These are phyloP conservation scores for Engraulis encrasicolus DNA, from an alignment of 2,113 vertebrate species.

Conservation along the genomic window DNA sequence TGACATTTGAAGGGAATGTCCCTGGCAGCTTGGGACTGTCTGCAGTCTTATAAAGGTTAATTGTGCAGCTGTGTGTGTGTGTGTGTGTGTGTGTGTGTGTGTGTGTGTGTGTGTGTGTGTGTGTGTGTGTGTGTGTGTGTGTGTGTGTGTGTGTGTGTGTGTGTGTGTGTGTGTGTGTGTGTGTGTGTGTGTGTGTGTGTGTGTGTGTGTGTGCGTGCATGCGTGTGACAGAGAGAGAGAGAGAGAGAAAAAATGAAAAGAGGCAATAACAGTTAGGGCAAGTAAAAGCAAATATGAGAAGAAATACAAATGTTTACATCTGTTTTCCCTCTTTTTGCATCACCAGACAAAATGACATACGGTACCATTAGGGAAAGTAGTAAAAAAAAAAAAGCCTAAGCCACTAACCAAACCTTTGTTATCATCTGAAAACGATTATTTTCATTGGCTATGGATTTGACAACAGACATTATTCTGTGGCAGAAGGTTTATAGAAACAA, in stretches of 20 bases:
- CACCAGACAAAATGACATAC: no score
- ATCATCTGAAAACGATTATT: no score
- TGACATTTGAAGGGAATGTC: slow-evolving; percentile 49
- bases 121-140: slow-evolving; percentile 18
- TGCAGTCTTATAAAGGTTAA: slow-evolving; percentile 56
- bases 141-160: slow-evolving; percentile 11
- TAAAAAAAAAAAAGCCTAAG: no score
- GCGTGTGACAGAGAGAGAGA: neutral
- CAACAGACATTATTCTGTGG: no score
- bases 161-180: slow-evolving; percentile 19
- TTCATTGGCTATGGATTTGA: no score
- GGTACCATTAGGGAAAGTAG: no score
- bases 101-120: slow-evolving; percentile 14
- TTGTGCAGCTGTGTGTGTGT: slow-evolving; percentile 38
- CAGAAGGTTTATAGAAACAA: no score
- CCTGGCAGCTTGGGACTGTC: slow-evolving; percentile 31
- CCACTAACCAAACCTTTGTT: no score
- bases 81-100: slow-evolving; percentile 8
- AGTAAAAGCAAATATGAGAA: no score
- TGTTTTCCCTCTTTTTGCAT: no score
- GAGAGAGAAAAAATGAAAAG: slow-evolving; percentile 16
- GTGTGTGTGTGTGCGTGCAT: neutral
- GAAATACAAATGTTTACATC: no score
- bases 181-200: slow-evolving; percentile 6
- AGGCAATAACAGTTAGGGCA: neutral